Percentiles rank a stretch among this genome's conserved stretches.
Evolutionary conservation across 2,797 vertebrate genomes (phyloP).

Genomic region (Tinamus major): DNA sequence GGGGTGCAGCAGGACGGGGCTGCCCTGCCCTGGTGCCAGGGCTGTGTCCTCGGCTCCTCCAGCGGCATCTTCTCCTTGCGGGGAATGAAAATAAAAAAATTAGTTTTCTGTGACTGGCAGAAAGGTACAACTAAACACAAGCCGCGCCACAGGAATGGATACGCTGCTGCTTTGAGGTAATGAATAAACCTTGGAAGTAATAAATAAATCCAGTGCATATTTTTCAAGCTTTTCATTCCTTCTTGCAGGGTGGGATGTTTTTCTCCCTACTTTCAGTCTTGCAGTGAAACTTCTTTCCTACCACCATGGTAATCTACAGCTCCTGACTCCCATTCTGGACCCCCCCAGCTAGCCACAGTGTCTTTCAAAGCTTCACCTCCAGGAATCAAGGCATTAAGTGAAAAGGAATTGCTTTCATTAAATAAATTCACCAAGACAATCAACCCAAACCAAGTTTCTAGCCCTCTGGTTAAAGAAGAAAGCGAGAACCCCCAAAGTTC

Average conservation of each 20-base stretch:
- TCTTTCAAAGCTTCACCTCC: not conserved
- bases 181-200: conserved; percentile 25
- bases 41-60: fast-evolving
- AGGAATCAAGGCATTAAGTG: not conserved
- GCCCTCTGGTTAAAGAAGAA: not conserved
- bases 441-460: not conserved
- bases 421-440: no score
- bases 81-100: not conserved
- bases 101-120: not conserved
- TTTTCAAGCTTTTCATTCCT: conserved; percentile 51
- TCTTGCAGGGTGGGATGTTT: conserved; percentile 54
- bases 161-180: conserved; percentile 6
- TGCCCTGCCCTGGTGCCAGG: not conserved
- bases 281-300: not conserved
- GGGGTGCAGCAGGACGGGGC: fast-evolving
- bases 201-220: conserved; percentile 53
- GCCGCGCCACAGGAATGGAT: not conserved
- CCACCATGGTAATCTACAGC: not conserved
- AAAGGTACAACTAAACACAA: not conserved
- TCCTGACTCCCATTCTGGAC: not conserved
- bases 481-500: not conserved
- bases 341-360: not conserved
- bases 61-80: not conserved
- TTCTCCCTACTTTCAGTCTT: not conserved
- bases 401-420: not conserved